phyloP scores from a whole-genome alignment of 2,113 vertebrate genomes.

The Vireo altiloquus region DNA sequence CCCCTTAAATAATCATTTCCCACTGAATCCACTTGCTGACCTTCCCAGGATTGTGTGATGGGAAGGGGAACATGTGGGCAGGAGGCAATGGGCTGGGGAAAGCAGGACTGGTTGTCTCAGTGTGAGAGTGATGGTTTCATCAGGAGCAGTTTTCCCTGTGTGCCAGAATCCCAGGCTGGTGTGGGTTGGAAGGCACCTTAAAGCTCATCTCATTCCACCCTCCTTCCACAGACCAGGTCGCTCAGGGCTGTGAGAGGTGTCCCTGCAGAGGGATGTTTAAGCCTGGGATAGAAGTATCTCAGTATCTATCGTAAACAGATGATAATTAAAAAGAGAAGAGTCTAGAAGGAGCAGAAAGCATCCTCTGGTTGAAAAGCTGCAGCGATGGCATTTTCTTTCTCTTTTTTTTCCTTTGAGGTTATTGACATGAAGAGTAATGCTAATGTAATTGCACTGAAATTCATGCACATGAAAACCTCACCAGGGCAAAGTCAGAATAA shows the following conservation, averaged over 20 bases:
- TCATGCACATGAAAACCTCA: constrained; percentile 22
- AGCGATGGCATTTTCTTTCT: background rate
- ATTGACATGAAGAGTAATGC: constrained; percentile 29
- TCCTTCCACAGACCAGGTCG: background rate
- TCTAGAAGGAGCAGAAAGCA: background rate
- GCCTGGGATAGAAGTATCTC: background rate
- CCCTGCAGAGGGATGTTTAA: background rate
- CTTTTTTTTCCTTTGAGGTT: background rate
- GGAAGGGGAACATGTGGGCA: background rate
- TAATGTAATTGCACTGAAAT: constrained; percentile 50
- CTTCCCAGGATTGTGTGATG: fast-evolving
- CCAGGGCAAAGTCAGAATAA: background rate
- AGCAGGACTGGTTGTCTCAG: background rate
- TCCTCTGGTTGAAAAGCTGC: background rate
- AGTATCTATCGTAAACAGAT: background rate
- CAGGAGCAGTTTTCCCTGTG: background rate
- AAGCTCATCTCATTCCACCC: background rate
- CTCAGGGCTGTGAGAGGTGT: background rate
- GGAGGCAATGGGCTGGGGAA: background rate
- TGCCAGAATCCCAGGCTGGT: background rate
- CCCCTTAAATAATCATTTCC: background rate
- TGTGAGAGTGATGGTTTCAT: background rate
- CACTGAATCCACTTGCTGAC: background rate
- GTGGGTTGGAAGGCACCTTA: background rate
- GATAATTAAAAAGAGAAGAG: background rate